Evolutionary conservation across 2,113 vertebrate species (phyloP), one percentile per base, ranked within the genome.

Genomic region (Abramis brama): DNA sequence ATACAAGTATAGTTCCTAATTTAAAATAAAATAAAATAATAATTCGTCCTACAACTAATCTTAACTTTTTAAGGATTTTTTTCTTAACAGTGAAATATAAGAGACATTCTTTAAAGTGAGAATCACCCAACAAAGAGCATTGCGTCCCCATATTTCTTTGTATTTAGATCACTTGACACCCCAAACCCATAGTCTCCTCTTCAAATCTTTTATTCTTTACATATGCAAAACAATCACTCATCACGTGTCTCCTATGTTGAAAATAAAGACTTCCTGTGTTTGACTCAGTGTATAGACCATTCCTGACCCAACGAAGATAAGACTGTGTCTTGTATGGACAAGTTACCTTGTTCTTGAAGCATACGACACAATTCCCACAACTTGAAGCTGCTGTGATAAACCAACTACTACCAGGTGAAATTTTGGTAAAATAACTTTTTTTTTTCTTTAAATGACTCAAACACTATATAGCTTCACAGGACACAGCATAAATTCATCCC

Each of bases 151-250:
- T 5, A 3, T 17, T 2, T 33, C 76, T 11, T 60, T 8, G 30
- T 8, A 17, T 25, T 25, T 43, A 79, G 11, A 79, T 17, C 33
- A 79, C 17, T 62, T 3, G 77, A 60, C 55, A 79, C 33, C 77
- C 36, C 77, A 60, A 60, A 59, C 6, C 33, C 77, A 43, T 12
- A 12, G 13, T 43, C 23, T 83, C 82, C 68, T 73, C 66, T 59
- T 83, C 33, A 73, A 83, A 73, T 59, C 33, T 21, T 82, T 82
- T 55, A 82, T 82, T 82, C 79, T 47, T 47, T 36, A 70, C 47
- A 82, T 70, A 50, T 70, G 64, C 50, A 83, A 71, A 71, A 83
- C 68, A 82, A 68, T 70, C 39, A 70, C 45, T 52, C 45, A 36
- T 47, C 39, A 66, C 43, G 2, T 25, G 10, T 47, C 23, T 80